Percentiles rank a stretch among this genome's conserved stretches.
Conservation (phyloP, 2,113 vertebrate genomes). For the Nothoprocta perdicaria region DNA sequence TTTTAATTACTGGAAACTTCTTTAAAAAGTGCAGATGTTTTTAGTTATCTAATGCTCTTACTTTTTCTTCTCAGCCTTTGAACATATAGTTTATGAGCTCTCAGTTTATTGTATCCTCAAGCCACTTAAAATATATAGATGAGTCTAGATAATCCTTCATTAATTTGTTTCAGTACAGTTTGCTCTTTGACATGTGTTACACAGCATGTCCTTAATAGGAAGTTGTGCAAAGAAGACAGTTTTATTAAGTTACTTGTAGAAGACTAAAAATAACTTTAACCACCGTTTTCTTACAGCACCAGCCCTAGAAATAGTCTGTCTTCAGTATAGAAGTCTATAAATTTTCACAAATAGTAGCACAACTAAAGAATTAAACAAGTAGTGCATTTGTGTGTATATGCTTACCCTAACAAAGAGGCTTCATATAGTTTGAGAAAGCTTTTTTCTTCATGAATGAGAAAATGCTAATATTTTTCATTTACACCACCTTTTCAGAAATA, state of each 20-base stretch:
- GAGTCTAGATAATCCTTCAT: not conserved
- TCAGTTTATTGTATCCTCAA: not conserved
- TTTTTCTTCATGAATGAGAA: not conserved
- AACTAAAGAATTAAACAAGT: not conserved
- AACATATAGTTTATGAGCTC: not conserved
- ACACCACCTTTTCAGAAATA: not conserved
- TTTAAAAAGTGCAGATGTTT: not conserved
- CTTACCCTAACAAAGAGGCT: not conserved
- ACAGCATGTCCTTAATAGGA: not conserved
- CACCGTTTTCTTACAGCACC: not conserved
- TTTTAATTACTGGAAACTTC: not conserved
- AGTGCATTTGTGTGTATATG: not conserved
- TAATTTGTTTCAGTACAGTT: not conserved
- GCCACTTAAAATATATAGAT: not conserved
- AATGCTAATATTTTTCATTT: not conserved
- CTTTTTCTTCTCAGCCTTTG: not conserved
- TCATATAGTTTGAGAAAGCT: not conserved
- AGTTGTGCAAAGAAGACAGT: not conserved
- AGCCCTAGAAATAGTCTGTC: not conserved
- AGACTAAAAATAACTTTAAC: not conserved
- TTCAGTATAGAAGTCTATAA: not conserved
- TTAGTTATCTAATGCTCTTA: not conserved
- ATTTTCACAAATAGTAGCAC: not conserved
- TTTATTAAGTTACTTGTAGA: not conserved
- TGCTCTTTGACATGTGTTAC: not conserved